Conservation (phyloP, 2,888 invertebrate species). For the Melinaea marsaeus region DNA sequence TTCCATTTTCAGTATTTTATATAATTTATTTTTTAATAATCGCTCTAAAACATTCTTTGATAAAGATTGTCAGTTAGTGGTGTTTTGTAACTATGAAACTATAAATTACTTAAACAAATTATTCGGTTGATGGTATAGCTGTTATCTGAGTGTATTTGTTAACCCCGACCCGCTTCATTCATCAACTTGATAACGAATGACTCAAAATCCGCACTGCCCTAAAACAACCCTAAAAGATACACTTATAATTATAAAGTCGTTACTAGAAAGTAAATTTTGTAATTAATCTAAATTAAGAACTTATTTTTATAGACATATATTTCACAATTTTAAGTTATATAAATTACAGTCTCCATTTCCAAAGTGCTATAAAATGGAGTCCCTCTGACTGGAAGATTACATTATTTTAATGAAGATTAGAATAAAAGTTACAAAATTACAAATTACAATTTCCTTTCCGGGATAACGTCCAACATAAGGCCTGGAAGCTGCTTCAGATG, state of each 20-base stretch:
- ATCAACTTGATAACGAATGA: constrained; percentile 21
- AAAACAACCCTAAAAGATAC: background rate
- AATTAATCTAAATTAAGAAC: too few species aligned
- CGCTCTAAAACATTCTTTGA: background rate
- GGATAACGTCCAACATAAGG: constrained; percentile 16
- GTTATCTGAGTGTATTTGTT: constrained; percentile 19
- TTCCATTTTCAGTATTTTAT: too few species aligned
- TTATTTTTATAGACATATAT: too few species aligned
- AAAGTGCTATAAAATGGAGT: too few species aligned
- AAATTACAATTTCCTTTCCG: constrained; percentile 16
- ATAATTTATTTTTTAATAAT: background rate
- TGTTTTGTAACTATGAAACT: background rate
- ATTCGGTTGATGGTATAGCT: constrained; percentile 14
- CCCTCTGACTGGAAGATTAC: constrained; percentile 6
- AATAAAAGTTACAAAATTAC: constrained; percentile 14
- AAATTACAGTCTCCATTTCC: too few species aligned
- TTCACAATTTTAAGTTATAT: too few species aligned
- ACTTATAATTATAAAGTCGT: background rate
- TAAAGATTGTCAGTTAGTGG: background rate
- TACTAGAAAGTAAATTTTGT: constrained; percentile 4
- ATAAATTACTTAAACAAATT: constrained; percentile 31
- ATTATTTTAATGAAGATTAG: constrained; percentile 16
- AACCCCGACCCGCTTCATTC: constrained; percentile 14
- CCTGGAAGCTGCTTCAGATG: constrained; percentile 14
- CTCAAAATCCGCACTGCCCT: constrained; percentile 4